Conservation (phyloP, 1,140 invertebrate genomes). For the Drosophila sp. region DNA sequence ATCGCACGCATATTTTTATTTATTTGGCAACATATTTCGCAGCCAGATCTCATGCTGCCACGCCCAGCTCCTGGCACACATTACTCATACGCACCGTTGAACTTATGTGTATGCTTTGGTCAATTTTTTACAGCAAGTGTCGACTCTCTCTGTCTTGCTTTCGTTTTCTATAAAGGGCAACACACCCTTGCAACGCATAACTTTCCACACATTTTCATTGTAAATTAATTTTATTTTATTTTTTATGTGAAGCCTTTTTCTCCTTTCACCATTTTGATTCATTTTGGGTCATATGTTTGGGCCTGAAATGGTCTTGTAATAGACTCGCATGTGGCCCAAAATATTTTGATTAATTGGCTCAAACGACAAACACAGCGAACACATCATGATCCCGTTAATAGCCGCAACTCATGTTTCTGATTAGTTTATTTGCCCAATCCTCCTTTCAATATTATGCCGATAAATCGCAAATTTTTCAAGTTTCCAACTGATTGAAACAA, state of each 20-base stretch:
- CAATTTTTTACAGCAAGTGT: constrained; percentile 64
- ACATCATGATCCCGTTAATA: constrained; percentile 19
- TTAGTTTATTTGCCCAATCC: constrained; percentile 33
- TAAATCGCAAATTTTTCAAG: constrained; percentile 2
- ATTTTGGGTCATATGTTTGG: constrained; percentile 56
- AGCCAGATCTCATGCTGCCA: constrained; percentile 29
- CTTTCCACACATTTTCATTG: constrained; percentile 72
- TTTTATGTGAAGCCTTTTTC: constrained; percentile 45
- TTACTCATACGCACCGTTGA: constrained; percentile 67
- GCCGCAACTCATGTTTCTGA: constrained; percentile 39
- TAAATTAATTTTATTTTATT: constrained; percentile 66
- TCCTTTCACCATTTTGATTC: constrained; percentile 43
- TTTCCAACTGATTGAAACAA: constrained; percentile 36
- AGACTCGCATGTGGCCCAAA: constrained; percentile 32
- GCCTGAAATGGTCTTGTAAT: constrained; percentile 12
- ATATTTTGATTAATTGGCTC: constrained; percentile 58
- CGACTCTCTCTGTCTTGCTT: background rate
- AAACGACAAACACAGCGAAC: constrained; percentile 34
- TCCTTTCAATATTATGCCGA: background rate
- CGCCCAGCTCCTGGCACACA: constrained; percentile 10
- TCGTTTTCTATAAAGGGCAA: background rate
- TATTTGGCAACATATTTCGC: constrained; percentile 72
- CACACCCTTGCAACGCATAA: constrained; percentile 4
- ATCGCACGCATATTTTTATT: constrained; percentile 57
- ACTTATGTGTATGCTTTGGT: constrained; percentile 74